A percentile compares a stretch with the other conserved stretches of the same genome.
phyloP scores from a whole-genome alignment of 1,140 invertebrate species.

The Fopius arisanus region DNA sequence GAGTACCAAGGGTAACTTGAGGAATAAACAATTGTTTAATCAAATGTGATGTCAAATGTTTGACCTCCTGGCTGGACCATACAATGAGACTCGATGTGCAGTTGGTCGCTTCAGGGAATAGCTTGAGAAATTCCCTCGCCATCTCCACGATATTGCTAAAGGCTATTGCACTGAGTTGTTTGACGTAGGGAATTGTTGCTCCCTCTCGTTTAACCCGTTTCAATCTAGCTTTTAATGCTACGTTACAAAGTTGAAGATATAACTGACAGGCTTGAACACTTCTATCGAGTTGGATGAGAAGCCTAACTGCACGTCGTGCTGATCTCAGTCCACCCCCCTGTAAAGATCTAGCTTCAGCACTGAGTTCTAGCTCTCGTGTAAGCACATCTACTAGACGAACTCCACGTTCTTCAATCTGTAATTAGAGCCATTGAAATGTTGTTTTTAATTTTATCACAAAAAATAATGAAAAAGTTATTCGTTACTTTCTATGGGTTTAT shows the following conservation, averaged over 20 bases:
- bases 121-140: constrained; percentile 82
- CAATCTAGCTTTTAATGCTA: constrained; percentile 81
- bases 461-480: no score
- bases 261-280: constrained; percentile 83
- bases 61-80: constrained; percentile 90
- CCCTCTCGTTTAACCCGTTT: constrained; percentile 90
- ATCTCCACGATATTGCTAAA: constrained; percentile 90
- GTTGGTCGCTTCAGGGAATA: constrained; percentile 78
- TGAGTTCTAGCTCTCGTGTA: constrained; percentile 87
- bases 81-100: constrained; percentile 84
- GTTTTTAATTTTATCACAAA: neutral
- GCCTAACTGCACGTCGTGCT: constrained; percentile 82
- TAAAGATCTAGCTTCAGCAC: constrained; percentile 82
- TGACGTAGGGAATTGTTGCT: constrained; percentile 84
- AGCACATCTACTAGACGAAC: constrained; percentile 84
- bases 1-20: constrained; percentile 81
- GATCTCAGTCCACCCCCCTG: constrained; percentile 89
- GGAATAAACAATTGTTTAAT: constrained; percentile 92
- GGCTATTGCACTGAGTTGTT: constrained; percentile 85
- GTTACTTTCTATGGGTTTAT: no score
- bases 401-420: constrained; percentile 67
- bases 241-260: constrained; percentile 85
- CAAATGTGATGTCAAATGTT: constrained; percentile 81
- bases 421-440: no score
- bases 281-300: constrained; percentile 87